Conservation (phyloP, 1,140 invertebrate genomes). For the Xylocopa sonorina region DNA sequence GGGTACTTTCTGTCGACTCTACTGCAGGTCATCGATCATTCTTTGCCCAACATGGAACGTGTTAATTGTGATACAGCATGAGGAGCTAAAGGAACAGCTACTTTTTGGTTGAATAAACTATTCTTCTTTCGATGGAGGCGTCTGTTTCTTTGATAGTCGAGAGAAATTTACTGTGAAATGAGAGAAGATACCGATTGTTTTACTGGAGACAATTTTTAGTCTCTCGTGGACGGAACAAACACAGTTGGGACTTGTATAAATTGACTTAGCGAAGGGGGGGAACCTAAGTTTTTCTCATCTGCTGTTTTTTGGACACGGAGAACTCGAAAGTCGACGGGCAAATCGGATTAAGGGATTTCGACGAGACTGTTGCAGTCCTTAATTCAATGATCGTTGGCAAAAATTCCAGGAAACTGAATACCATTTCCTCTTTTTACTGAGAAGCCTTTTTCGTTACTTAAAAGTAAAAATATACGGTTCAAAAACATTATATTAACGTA, state of each 20-base stretch:
- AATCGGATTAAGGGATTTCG: constrained; percentile 28
- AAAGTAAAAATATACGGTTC: no score
- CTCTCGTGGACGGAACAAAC: not conserved
- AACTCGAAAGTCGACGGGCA: constrained; percentile 14
- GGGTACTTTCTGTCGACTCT: no score
- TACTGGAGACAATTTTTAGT: not conserved
- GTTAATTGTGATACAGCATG: no score
- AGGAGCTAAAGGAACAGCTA: no score
- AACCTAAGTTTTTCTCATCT: not conserved
- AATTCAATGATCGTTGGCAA: constrained; percentile 23
- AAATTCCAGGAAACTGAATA: not conserved
- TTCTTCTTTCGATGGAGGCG: no score
- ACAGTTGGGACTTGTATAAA: constrained; percentile 10
- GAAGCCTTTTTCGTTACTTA: no score
- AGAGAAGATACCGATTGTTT: not conserved
- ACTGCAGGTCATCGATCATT: no score
- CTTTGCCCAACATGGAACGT: no score
- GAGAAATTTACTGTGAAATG: not conserved
- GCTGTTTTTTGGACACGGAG: constrained; percentile 32
- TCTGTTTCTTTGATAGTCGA: no score
- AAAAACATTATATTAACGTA: no score
- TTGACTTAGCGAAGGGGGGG: constrained; percentile 5
- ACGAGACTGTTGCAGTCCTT: constrained; percentile 11
- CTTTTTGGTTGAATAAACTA: no score
- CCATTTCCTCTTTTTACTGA: not conserved